A percentile compares a stretch with the other conserved stretches of the same genome.
Conservation (phyloP, 2,113 vertebrate genomes). For the Origma solitaria region DNA sequence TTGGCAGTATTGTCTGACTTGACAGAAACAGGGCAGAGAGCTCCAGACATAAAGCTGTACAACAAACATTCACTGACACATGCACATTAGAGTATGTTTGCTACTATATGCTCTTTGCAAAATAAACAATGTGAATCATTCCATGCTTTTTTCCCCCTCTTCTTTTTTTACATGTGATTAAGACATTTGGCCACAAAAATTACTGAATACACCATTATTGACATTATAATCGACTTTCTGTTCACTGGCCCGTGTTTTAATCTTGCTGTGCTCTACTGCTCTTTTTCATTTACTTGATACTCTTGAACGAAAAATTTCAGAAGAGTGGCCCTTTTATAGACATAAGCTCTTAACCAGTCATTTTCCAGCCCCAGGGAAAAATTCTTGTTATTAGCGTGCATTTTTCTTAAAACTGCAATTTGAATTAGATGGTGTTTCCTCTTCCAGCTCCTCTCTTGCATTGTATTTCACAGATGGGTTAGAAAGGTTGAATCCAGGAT, state of each 20-base stretch:
- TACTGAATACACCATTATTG: not conserved
- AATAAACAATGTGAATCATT: not conserved
- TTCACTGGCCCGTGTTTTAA: not conserved
- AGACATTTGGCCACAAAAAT: not conserved
- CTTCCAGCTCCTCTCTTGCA: not conserved
- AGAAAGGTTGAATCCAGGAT: not conserved
- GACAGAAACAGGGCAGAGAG: not conserved
- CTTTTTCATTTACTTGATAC: not conserved
- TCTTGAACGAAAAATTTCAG: not conserved
- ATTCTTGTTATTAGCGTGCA: not conserved
- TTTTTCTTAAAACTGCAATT: not conserved
- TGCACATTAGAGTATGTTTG: not conserved
- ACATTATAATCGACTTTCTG: not conserved
- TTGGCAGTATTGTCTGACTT: not conserved
- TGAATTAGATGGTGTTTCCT: not conserved
- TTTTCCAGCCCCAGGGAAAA: not conserved
- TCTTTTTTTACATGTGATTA: not conserved
- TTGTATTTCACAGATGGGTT: not conserved
- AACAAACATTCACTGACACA: not conserved
- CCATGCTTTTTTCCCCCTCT: not conserved
- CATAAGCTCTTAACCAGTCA: not conserved
- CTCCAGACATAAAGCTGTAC: not conserved
- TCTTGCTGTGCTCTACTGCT: not conserved
- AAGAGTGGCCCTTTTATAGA: not conserved
- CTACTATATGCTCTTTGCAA: not conserved